A percentile compares a stretch with the other conserved stretches of the same genome.
These are phyloP conservation scores for Burhinus bistriatus DNA, from an alignment of 2,113 vertebrate genomes.

Conservation along the genomic window DNA sequence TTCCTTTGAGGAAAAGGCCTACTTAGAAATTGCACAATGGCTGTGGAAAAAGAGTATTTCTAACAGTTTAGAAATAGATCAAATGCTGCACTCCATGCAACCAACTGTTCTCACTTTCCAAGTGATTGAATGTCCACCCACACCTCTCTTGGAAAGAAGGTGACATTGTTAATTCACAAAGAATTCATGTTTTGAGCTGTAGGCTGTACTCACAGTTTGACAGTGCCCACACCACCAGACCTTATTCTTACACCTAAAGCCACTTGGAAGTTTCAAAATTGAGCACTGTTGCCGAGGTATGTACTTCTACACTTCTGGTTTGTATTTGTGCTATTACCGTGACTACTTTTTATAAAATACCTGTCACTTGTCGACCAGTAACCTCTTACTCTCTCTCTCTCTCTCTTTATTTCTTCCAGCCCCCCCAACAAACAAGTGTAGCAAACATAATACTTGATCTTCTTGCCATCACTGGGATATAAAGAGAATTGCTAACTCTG, in stretches of 20 bases:
- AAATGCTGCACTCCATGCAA: background rate
- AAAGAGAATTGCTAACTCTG: background rate
- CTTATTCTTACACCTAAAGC: background rate
- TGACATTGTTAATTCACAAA: background rate
- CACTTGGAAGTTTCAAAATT: background rate
- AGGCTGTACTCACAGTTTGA: background rate
- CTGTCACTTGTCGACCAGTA: background rate
- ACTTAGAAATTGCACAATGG: background rate
- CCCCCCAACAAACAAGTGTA: background rate
- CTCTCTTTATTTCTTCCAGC: background rate
- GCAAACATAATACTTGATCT: background rate
- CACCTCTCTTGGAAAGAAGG: background rate
- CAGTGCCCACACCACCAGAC: background rate
- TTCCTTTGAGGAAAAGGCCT: conserved; percentile 10
- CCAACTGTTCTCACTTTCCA: background rate
- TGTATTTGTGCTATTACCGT: background rate
- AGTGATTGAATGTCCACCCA: conserved; percentile 23
- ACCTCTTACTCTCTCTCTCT: background rate
- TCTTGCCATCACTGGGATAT: background rate
- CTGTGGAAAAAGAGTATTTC: conserved; percentile 1
- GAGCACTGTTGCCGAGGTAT: background rate
- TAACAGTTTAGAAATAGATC: conserved; percentile 42
- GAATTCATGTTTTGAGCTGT: background rate
- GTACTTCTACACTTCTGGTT: background rate
- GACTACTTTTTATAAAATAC: background rate